A percentile compares a stretch with the other conserved stretches of the same genome.
Evolutionary conservation across 2,797 vertebrate species (phyloP).

Genomic region (Lithobates sylvaticus): DNA sequence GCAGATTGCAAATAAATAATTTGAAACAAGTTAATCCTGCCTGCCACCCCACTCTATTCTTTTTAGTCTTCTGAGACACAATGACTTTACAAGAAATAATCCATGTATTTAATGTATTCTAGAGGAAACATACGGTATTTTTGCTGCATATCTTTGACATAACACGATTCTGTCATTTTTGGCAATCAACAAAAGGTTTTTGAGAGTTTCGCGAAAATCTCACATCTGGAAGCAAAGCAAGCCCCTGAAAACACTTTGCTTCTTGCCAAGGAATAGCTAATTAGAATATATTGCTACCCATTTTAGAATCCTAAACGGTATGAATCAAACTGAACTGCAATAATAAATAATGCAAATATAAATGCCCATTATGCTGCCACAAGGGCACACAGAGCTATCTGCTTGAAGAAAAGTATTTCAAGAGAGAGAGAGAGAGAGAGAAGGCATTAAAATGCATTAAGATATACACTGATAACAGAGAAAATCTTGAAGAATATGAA

Average conservation of each 20-base stretch:
- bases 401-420: conserved; percentile 7
- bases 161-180: conserved; percentile 42
- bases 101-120: conserved; percentile 14
- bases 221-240: conserved; percentile 50
- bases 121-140: conserved; percentile 17
- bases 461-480: conserved; percentile 14
- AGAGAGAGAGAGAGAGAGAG: conserved; percentile 9
- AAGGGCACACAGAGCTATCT: conserved; percentile 17
- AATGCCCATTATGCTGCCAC: conserved; percentile 41
- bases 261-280: conserved; percentile 43
- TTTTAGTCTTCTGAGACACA: conserved; percentile 19
- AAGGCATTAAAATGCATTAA: conserved; percentile 31
- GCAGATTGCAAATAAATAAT: conserved; percentile 38
- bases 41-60: conserved; percentile 19
- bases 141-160: conserved; percentile 34
- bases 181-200: conserved; percentile 41
- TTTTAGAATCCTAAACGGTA: conserved; percentile 43
- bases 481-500: conserved; percentile 14
- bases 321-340: conserved; percentile 44
- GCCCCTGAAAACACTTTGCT: conserved; percentile 13
- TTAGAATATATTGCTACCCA: conserved; percentile 47
- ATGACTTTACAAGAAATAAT: conserved; percentile 12
- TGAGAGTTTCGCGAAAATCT: conserved; percentile 14
- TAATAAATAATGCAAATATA: conserved; percentile 52
- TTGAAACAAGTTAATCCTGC: conserved; percentile 37